These are phyloP conservation scores for Caenorhabditis angaria DNA, from an alignment of 2,888 invertebrate genomes.

Conservation along the genomic window DNA sequence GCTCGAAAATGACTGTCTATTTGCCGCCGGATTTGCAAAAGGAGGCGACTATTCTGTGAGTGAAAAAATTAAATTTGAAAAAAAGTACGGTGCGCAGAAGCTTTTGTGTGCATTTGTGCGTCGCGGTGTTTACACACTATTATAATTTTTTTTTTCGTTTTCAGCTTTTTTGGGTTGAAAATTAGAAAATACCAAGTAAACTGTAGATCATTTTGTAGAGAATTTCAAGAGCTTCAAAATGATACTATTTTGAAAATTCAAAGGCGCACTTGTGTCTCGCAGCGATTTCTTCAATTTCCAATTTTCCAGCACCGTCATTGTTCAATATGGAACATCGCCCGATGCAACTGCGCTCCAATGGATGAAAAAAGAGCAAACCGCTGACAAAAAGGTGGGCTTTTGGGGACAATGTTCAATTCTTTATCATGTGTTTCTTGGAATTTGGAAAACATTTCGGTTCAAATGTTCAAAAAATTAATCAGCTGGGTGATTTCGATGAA, in stretches of 20 bases:
- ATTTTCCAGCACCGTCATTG: slow-evolving; percentile 44
- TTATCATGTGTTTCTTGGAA: not conserved
- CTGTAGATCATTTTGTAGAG: too few species aligned
- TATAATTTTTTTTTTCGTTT: too few species aligned
- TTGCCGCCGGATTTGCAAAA: slow-evolving; percentile 47
- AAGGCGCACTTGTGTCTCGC: too few species aligned
- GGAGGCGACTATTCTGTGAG: slow-evolving; percentile 46
- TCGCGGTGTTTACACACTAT: too few species aligned
- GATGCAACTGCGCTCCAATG: slow-evolving; percentile 83
- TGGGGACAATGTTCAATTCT: slow-evolving; percentile 76
- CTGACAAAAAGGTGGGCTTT: slow-evolving; percentile 82
- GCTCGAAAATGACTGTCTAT: slow-evolving; percentile 55
- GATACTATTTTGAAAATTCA: too few species aligned
- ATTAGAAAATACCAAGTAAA: too few species aligned
- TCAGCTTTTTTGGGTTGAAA: too few species aligned
- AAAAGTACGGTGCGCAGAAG: too few species aligned
- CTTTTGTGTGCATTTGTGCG: too few species aligned
- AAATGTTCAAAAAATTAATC: slow-evolving; percentile 15
- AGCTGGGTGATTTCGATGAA: not conserved
- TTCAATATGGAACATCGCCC: slow-evolving; percentile 62
- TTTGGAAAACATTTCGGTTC: not conserved
- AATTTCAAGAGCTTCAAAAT: too few species aligned
- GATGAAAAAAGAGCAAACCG: slow-evolving; percentile 86
- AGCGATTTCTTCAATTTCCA: not conserved
- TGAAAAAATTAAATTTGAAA: not conserved